These are phyloP conservation scores for Chaunax sp. DNA, from an alignment of 2,797 vertebrate genomes.

Conservation along the genomic window DNA sequence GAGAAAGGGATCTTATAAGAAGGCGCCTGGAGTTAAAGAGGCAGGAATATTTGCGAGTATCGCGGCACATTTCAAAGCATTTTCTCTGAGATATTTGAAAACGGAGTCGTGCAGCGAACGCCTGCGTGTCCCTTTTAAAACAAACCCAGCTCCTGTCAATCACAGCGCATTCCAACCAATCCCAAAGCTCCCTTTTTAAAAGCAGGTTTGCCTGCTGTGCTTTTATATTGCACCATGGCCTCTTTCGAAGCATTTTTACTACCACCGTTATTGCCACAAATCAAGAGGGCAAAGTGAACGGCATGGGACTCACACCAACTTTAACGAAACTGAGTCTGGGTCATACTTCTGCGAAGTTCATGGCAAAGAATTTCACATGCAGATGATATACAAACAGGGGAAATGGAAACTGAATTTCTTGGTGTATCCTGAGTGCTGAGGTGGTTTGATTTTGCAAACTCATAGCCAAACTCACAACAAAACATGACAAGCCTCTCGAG, in stretches of 20 bases:
- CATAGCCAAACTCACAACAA: conserved; percentile 75
- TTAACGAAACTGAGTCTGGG: conserved; percentile 82
- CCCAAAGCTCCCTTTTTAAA: conserved; percentile 92
- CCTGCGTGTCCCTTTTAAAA: conserved; percentile 97
- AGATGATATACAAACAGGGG: conserved; percentile 82
- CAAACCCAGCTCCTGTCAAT: conserved; percentile 98
- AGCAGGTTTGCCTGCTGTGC: conserved; percentile 98
- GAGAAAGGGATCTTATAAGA: conserved; percentile 49
- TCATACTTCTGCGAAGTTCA: conserved; percentile 81
- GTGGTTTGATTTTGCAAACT: conserved; percentile 74
- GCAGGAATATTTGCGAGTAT: conserved; percentile 80
- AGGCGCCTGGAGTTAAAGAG: conserved; percentile 75
- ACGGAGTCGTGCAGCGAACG: conserved; percentile 95
- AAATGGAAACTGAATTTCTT: conserved; percentile 74
- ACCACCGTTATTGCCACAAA: conserved; percentile 93
- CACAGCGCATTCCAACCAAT: conserved; percentile 93
- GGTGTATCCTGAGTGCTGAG: conserved; percentile 75
- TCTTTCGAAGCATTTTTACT: conserved; percentile 97
- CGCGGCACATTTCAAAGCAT: conserved; percentile 97
- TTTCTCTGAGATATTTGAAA: conserved; percentile 96
- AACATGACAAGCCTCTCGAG: conserved; percentile 80
- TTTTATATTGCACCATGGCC: conserved; percentile 98
- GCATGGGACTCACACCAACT: conserved; percentile 87
- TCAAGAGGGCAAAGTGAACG: conserved; percentile 92
- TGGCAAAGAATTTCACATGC: conserved; percentile 84